These are phyloP conservation scores for Pangasius mekongensis DNA, from an alignment of 2,797 vertebrate species.

Conservation along the genomic window DNA sequence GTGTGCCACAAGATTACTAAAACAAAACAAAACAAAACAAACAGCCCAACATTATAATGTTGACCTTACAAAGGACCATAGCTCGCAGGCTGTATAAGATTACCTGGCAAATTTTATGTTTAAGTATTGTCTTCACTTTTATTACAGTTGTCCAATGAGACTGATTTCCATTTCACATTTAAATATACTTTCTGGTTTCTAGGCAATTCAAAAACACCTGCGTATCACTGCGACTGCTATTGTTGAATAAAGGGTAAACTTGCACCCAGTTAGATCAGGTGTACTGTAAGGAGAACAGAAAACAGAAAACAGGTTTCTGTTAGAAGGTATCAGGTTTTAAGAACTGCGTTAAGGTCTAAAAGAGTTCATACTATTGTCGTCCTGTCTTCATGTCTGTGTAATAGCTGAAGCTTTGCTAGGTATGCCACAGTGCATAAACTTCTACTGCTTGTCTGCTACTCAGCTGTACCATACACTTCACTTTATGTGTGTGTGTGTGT, in stretches of 20 bases:
- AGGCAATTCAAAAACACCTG: background rate
- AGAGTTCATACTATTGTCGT: background rate
- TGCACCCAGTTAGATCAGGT: background rate
- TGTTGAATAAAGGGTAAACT: background rate
- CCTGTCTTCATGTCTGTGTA: background rate
- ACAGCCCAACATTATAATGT: too few relatives aligned
- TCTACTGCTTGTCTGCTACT: too few relatives aligned
- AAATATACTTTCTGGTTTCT: background rate
- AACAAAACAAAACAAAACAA: too few relatives aligned
- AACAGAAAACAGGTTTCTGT: background rate
- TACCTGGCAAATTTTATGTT: background rate
- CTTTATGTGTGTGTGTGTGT: too few relatives aligned
- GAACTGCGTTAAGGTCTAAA: background rate
- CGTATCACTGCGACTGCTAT: background rate
- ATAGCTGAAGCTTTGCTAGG: background rate
- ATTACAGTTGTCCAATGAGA: background rate
- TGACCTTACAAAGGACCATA: background rate
- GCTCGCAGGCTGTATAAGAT: background rate
- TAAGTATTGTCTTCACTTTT: background rate
- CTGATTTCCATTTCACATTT: background rate
- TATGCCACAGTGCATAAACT: background rate
- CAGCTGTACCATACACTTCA: background rate
- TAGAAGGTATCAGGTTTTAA: too few relatives aligned
- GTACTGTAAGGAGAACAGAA: background rate
- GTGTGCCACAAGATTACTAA: background rate